phyloP scores from a whole-genome alignment of 2,113 vertebrate genomes.

The Nesogale talazaci region DNA sequence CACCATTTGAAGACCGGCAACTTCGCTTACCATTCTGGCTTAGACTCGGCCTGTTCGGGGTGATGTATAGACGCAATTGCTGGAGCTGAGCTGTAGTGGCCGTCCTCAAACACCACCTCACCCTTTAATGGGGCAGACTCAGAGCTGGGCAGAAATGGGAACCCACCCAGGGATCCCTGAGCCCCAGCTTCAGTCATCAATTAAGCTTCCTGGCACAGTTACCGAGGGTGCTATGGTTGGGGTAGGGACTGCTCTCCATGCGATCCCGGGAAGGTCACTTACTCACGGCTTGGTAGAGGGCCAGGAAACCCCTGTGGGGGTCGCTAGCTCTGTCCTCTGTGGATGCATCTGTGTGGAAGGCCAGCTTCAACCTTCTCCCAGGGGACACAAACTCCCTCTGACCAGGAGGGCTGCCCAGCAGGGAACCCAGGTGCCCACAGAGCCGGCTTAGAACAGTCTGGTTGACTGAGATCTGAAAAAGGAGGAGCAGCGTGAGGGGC shows the following conservation, averaged over 20 bases:
- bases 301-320: constrained; percentile 90
- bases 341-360: constrained; percentile 88
- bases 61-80: neutral
- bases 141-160: neutral
- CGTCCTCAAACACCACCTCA: no score
- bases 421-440: constrained; percentile 89
- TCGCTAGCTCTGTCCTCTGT: constrained; percentile 84
- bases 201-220: neutral
- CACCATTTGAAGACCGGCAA: constrained; percentile 76
- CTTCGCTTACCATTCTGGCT: neutral
- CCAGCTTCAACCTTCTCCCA: constrained; percentile 88
- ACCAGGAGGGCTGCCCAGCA: constrained; percentile 86
- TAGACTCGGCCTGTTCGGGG: neutral
- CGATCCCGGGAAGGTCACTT: constrained; percentile 62
- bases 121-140: neutral
- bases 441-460: constrained; percentile 86
- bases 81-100: neutral
- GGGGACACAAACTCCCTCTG: constrained; percentile 87
- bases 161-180: constrained; percentile 71
- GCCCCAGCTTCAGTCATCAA: constrained; percentile 75
- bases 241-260: neutral
- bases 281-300: constrained; percentile 92
- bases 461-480: constrained; percentile 87
- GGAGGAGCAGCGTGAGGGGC: no score
- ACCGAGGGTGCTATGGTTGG: neutral